These are phyloP conservation scores for Hylaeus volcanicus DNA, from an alignment of 1,140 invertebrate genomes.

Conservation along the genomic window DNA sequence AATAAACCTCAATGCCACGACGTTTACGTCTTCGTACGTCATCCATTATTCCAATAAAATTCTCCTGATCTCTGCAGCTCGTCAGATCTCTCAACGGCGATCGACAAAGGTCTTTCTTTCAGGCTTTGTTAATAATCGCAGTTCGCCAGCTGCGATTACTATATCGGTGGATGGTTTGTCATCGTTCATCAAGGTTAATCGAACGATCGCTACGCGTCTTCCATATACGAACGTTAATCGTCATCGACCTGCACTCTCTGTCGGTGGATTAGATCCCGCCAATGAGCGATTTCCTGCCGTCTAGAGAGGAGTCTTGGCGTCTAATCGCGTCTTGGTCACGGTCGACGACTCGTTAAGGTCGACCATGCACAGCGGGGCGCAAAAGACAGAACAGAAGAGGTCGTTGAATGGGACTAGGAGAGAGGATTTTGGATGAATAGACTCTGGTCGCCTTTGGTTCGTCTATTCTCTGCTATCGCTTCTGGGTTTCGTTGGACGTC, in stretches of 20 bases:
- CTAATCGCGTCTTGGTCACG: conserved; percentile 43
- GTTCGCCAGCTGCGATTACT: no score
- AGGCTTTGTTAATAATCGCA: no score
- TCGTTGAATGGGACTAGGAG: conserved; percentile 4
- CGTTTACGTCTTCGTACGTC: no score
- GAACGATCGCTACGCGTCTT: conserved; percentile 14
- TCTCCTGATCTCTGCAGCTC: no score
- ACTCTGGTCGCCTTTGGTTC: conserved; percentile 23
- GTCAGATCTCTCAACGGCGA: no score
- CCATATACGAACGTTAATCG: conserved; percentile 27
- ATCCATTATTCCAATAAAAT: no score
- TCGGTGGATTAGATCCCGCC: conserved; percentile 35
- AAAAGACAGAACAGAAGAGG: conserved; percentile 13
- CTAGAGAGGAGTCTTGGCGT: conserved; percentile 32
- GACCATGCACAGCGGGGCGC: conserved; percentile 1
- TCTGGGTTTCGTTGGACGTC: conserved; percentile 7
- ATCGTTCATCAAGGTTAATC: conserved; percentile 14
- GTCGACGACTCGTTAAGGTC: conserved; percentile 36
- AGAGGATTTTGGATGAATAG: conserved; percentile 32
- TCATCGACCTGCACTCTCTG: conserved; percentile 32
- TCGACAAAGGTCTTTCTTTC: no score
- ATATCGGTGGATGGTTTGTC: background rate
- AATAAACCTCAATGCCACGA: no score
- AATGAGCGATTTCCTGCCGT: conserved; percentile 54
- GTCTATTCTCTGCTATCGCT: conserved; percentile 15